These are phyloP conservation scores for Chymomyza fuscimana DNA, from an alignment of 2,888 invertebrate species.

Conservation along the genomic window DNA sequence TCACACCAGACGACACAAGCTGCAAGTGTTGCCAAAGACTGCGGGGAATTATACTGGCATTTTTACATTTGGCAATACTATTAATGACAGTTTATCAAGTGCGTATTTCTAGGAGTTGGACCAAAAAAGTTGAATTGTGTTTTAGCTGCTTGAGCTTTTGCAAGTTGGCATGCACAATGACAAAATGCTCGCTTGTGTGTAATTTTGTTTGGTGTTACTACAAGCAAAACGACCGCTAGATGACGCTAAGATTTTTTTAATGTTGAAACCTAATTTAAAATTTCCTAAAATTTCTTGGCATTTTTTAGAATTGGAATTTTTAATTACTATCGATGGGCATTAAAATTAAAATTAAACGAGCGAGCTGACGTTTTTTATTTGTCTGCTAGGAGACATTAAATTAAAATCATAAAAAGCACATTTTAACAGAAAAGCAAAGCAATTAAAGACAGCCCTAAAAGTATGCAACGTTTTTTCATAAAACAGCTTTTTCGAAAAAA, in stretches of 20 bases:
- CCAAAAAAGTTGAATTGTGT: neutral
- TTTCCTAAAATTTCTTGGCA: too few relatives aligned
- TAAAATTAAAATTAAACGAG: too few relatives aligned
- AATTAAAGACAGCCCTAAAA: too few relatives aligned
- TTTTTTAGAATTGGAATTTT: too few relatives aligned
- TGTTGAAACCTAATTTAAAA: too few relatives aligned
- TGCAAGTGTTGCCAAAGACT: slow-evolving; percentile 38
- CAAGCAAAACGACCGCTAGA: neutral
- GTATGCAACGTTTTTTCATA: too few relatives aligned
- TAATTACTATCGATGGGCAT: too few relatives aligned
- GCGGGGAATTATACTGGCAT: slow-evolving; percentile 10
- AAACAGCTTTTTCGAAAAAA: too few relatives aligned
- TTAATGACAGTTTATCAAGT: slow-evolving; percentile 3
- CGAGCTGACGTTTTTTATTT: too few relatives aligned
- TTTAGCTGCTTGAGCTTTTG: neutral
- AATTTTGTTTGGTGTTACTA: neutral
- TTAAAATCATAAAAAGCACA: too few relatives aligned
- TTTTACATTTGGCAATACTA: slow-evolving; percentile 39
- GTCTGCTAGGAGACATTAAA: too few relatives aligned
- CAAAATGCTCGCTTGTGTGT: neutral
- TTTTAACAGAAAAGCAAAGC: too few relatives aligned
- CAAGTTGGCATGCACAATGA: neutral
- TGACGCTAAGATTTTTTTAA: neutral
- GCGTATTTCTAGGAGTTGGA: neutral
- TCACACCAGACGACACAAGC: slow-evolving; percentile 10